These are phyloP conservation scores for Yponomeuta malinellus DNA, from an alignment of 2,888 invertebrate genomes.

Conservation along the genomic window DNA sequence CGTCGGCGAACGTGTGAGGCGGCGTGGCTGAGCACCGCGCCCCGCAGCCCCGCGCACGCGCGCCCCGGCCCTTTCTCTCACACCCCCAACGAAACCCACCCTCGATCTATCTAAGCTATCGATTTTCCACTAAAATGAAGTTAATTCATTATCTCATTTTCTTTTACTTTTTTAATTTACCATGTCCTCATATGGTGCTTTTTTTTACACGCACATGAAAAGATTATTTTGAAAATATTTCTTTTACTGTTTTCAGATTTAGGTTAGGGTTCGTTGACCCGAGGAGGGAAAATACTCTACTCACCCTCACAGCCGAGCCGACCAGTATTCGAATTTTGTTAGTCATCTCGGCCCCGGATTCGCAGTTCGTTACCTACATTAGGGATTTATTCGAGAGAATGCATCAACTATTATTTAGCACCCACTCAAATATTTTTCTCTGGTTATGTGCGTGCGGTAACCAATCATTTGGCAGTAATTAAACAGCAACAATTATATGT, in stretches of 20 bases:
- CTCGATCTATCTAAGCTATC: constrained; percentile 59
- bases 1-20: constrained; percentile 73
- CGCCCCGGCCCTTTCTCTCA: constrained; percentile 38
- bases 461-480: too few relatives aligned
- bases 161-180: not conserved
- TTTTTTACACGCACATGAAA: not conserved
- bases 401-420: not conserved
- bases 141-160: constrained; percentile 38
- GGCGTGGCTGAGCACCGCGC: constrained; percentile 60
- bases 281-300: constrained; percentile 17
- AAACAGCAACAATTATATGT: too few relatives aligned
- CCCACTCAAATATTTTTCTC: not conserved
- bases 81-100: constrained; percentile 64
- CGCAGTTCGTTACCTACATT: not conserved
- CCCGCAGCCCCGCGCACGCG: constrained; percentile 60
- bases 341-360: constrained; percentile 19
- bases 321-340: constrained; percentile 19
- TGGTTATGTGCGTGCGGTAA: not conserved
- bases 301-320: constrained; percentile 18
- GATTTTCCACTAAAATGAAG: constrained; percentile 53
- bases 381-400: not conserved
- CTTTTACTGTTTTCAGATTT: constrained; percentile 23
- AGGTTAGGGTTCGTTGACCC: constrained; percentile 36
- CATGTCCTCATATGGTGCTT: not conserved
- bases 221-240: not conserved